Evolutionary conservation across 2,113 vertebrate species (phyloP), one percentile per base, ranked within the genome.

Genomic region (Trematomus loennbergii): DNA sequence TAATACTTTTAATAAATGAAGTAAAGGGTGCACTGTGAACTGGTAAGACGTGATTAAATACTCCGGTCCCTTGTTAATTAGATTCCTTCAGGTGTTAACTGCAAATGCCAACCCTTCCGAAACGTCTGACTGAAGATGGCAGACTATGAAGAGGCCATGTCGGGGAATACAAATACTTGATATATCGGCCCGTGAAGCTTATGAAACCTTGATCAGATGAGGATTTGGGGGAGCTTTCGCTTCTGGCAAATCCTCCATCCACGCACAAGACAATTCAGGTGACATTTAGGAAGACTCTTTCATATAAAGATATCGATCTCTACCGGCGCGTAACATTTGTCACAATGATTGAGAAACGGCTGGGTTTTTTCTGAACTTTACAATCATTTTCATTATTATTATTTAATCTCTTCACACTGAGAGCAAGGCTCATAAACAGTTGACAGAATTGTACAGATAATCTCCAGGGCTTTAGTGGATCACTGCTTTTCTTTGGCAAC

Each of bases 1-100:
- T 91, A 83, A 89, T 87, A 85, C 75, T 89, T 91, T 89, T 89
- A 88, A 91, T 92, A 90, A 92, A 93, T 88, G 83, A 84, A 90
- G 91, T 86, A 84, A 84, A 89, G 80, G 80, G 82, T 75, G 83
- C 83, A 75, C 69, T 57, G 78, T 65, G 64, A 88, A 78, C 84
- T 77, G 64, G 45, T 80, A 55, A 80, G 81, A 89, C 57, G 77
- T 90, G 91, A 93, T 92, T 89, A 92, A 90, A 89, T 77, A 81
- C 83, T 75, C 73, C 12, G 36, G 22, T 73, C 86, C 78, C 85
- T 79, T 45, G 73, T 88, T 93, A 93, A 94, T 94, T 91, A 91
- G 88, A 91, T 92, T 91, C 86, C 89, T 84, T 90, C 92, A 92
- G 91, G 87, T 89, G 85, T 88, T 91, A 87, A 85, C 83, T 59